Evolutionary conservation across 2,888 invertebrate species (phyloP).

Genomic region (Pollenia griseotomentosa): DNA sequence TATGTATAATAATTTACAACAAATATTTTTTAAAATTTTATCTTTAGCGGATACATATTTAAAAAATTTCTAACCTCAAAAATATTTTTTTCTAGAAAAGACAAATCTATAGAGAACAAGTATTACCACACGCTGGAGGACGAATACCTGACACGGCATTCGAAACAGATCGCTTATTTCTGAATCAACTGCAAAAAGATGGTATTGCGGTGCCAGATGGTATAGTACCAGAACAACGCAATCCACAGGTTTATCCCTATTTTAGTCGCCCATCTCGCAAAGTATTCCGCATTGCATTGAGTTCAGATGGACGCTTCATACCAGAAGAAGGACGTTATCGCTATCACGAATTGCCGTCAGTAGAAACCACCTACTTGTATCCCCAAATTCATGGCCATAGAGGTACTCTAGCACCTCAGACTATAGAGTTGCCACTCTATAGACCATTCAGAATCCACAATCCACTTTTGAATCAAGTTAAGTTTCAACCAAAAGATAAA

Average conservation of each 20-base stretch:
- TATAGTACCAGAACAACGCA: conserved; percentile 85
- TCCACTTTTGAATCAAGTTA: conserved; percentile 81
- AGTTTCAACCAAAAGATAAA: conserved; percentile 81
- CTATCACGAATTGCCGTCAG: conserved; percentile 81
- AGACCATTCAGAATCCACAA: conserved; percentile 81
- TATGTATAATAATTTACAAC: no score
- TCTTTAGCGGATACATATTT: not conserved
- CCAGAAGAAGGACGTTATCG: conserved; percentile 85
- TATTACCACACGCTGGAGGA: conserved; percentile 87
- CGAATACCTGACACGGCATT: conserved; percentile 88
- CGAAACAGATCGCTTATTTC: conserved; percentile 86
- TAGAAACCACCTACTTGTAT: conserved; percentile 87
- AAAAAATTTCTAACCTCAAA: not conserved
- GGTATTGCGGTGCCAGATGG: conserved; percentile 87
- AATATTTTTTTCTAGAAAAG: conserved; percentile 84
- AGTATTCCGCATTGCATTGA: conserved; percentile 84
- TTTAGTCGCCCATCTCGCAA: conserved; percentile 80
- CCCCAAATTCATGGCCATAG: conserved; percentile 83
- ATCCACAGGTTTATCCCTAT: conserved; percentile 83
- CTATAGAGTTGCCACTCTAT: conserved; percentile 80
- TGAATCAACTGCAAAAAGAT: conserved; percentile 87
- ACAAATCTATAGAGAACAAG: conserved; percentile 87
- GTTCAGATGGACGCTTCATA: conserved; percentile 85
- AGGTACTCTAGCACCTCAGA: conserved; percentile 74
- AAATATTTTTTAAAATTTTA: no score